Conservation (phyloP, 2,113 vertebrate species). For the Pyrgilauda ruficollis region DNA sequence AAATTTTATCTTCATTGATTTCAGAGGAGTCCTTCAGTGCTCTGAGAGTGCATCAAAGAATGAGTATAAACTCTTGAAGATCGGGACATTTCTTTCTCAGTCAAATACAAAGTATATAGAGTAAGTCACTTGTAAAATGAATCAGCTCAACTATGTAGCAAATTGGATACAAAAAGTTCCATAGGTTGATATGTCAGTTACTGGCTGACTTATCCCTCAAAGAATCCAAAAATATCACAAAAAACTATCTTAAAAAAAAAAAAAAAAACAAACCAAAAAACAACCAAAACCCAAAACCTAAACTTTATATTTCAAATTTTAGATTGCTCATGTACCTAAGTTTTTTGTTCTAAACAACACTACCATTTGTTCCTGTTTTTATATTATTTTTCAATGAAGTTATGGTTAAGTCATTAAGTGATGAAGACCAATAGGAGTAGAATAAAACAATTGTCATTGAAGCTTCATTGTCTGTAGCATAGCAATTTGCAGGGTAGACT, state of each 20-base stretch:
- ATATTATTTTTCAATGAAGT: background rate
- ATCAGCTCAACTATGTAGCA: background rate
- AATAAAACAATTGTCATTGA: background rate
- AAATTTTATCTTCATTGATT: background rate
- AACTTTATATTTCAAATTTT: background rate
- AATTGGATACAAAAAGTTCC: background rate
- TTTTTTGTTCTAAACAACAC: background rate
- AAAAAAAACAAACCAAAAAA: rapidly evolving
- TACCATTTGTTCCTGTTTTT: background rate
- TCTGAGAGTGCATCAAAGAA: background rate
- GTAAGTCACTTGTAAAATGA: background rate
- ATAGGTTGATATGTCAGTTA: background rate
- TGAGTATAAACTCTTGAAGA: background rate
- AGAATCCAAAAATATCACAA: background rate
- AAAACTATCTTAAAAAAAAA: background rate
- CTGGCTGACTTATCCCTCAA: background rate
- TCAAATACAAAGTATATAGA: background rate
- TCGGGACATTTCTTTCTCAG: background rate
- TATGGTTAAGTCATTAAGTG: background rate
- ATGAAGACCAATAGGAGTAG: background rate
- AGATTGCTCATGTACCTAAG: background rate
- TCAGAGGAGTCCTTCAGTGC: background rate
- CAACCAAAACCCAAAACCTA: rapidly evolving
- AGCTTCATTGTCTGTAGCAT: background rate
- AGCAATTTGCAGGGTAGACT: background rate